Conservation (phyloP, 2,797 vertebrate genomes). For the Momotus momota region DNA sequence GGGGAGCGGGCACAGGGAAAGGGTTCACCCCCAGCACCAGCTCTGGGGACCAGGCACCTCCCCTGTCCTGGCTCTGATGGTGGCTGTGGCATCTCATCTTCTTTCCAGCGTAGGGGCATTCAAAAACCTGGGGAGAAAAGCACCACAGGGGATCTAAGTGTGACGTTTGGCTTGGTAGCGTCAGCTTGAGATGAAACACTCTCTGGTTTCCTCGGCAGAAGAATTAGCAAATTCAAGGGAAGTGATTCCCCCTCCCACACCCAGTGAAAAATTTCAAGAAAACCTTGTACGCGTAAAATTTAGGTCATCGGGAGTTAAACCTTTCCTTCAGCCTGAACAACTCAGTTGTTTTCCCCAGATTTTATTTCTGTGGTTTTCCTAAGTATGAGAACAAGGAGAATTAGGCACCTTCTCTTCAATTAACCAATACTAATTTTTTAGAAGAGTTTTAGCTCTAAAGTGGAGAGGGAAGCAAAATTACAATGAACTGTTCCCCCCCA, state of each 20-base stretch:
- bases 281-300: not conserved
- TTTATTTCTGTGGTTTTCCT: not conserved
- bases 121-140: not conserved
- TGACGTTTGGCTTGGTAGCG: not conserved
- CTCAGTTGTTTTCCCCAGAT: not conserved
- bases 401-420: not conserved
- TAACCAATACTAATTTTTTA: not conserved
- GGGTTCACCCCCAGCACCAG: fast-evolving
- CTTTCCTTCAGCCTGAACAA: not conserved
- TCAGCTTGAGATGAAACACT: not conserved
- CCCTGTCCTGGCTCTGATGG: fast-evolving
- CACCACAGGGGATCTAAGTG: not conserved
- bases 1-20: not conserved
- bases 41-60: fast-evolving
- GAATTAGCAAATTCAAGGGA: not conserved
- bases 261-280: not conserved
- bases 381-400: not conserved
- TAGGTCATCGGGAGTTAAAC: not conserved
- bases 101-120: fast-evolving
- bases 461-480: not conserved
- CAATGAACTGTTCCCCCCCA: not conserved
- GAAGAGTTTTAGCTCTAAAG: not conserved
- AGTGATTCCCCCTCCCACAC: not conserved
- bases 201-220: not conserved
- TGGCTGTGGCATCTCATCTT: not conserved